These are phyloP conservation scores for Eristalis tenax DNA, from an alignment of 2,888 invertebrate species.

Conservation along the genomic window DNA sequence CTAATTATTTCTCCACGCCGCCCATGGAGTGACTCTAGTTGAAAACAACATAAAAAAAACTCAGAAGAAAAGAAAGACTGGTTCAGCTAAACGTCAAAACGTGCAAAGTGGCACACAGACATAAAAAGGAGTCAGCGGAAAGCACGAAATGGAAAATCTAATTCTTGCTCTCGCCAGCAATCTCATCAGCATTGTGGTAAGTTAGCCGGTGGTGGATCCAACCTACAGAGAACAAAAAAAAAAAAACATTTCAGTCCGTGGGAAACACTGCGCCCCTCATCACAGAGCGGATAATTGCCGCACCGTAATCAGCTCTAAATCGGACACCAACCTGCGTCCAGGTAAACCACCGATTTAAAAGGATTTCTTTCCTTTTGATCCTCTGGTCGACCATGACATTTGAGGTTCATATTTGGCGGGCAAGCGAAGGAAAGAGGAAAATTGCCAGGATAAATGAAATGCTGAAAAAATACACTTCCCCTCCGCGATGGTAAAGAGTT, in stretches of 20 bases:
- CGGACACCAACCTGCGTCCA: constrained; percentile 54
- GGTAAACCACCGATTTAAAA: constrained; percentile 50
- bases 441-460: constrained; percentile 22
- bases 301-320: constrained; percentile 58
- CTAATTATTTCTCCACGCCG: constrained; percentile 59
- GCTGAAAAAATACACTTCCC: constrained; percentile 23
- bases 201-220: constrained; percentile 33
- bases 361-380: constrained; percentile 16
- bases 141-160: constrained; percentile 26
- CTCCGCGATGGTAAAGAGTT: constrained; percentile 21
- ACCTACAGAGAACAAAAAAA: constrained; percentile 35
- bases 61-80: constrained; percentile 1
- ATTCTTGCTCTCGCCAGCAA: constrained; percentile 51
- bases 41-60: not conserved
- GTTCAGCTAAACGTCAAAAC: constrained; percentile 35
- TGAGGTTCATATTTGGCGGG: constrained; percentile 14
- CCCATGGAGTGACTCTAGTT: constrained; percentile 32
- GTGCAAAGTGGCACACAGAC: constrained; percentile 33
- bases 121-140: constrained; percentile 8
- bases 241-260: constrained; percentile 12
- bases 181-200: constrained; percentile 49
- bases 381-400: constrained; percentile 48
- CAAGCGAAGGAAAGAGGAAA: not conserved
- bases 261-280: not conserved
- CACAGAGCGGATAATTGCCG: constrained; percentile 48